Conservation (phyloP, 2,113 vertebrate genomes). For the Girardinichthys multiradiatus region DNA sequence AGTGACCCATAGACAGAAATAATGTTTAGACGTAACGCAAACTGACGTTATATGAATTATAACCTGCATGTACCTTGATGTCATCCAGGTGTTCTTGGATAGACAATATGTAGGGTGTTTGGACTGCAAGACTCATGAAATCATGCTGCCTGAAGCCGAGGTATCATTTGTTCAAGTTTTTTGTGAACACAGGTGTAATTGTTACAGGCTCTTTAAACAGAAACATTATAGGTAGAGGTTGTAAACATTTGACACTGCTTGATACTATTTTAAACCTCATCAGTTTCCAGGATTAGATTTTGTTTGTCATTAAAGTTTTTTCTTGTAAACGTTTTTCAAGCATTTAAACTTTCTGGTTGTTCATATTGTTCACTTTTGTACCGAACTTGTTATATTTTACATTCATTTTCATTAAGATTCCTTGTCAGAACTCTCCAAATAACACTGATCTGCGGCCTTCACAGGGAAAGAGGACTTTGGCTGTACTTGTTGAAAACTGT, state of each 20-base stretch:
- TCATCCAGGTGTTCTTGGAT: slow-evolving; percentile 88
- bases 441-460: slow-evolving; percentile 1
- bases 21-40: not conserved
- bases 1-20: not conserved
- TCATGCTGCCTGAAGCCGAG: slow-evolving; percentile 82
- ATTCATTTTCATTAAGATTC: not conserved
- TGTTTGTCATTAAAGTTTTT: not conserved
- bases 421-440: not conserved
- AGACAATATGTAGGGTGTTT: slow-evolving; percentile 83
- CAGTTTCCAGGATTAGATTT: not conserved
- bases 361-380: not conserved
- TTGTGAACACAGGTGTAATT: not conserved
- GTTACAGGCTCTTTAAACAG: not conserved
- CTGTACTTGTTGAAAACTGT: slow-evolving; percentile 90
- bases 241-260: not conserved
- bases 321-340: too few species aligned
- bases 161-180: slow-evolving; percentile 58
- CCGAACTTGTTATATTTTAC: not conserved
- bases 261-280: not conserved
- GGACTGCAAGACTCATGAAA: slow-evolving; percentile 82
- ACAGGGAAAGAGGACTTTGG: slow-evolving; percentile 83
- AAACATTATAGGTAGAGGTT: not conserved
- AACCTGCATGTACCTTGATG: not conserved
- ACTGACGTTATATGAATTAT: not conserved
- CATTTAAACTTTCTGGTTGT: not conserved